These are phyloP conservation scores for Gallinago stenura DNA, from an alignment of 2,797 vertebrate genomes.

Conservation along the genomic window DNA sequence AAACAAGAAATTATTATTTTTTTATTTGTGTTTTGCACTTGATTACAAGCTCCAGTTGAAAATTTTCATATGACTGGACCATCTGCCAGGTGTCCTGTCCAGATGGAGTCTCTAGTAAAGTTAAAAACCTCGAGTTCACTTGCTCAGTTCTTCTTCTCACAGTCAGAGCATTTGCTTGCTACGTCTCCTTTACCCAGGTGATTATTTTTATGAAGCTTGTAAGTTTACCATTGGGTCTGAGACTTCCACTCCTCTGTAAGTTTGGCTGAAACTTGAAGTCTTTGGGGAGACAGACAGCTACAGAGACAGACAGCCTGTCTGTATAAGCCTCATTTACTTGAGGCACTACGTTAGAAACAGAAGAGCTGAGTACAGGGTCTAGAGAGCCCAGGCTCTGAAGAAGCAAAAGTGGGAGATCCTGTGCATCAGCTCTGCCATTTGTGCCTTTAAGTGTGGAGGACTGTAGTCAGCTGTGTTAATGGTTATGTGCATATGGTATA, in stretches of 20 bases:
- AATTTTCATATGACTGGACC: neutral
- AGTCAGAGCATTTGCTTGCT: neutral
- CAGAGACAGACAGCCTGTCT: neutral
- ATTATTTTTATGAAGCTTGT: neutral
- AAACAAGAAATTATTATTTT: neutral
- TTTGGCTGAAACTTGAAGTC: neutral
- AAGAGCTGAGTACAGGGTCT: neutral
- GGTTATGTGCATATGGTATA: neutral
- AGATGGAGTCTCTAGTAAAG: neutral
- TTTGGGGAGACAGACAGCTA: neutral
- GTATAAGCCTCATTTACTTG: neutral
- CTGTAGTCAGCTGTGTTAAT: neutral
- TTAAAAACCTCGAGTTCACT: neutral
- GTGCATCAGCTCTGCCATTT: neutral
- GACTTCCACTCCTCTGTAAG: neutral
- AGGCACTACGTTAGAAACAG: neutral
- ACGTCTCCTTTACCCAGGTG: neutral
- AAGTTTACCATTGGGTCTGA: neutral
- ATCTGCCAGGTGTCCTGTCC: neutral
- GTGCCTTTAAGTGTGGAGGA: neutral
- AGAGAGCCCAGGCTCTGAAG: neutral
- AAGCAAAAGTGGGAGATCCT: neutral
- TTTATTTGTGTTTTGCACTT: neutral
- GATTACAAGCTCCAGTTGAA: neutral
- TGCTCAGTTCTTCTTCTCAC: neutral